Evolutionary conservation across 2,797 vertebrate genomes (phyloP).

Genomic region (Babyrousa celebensis): DNA sequence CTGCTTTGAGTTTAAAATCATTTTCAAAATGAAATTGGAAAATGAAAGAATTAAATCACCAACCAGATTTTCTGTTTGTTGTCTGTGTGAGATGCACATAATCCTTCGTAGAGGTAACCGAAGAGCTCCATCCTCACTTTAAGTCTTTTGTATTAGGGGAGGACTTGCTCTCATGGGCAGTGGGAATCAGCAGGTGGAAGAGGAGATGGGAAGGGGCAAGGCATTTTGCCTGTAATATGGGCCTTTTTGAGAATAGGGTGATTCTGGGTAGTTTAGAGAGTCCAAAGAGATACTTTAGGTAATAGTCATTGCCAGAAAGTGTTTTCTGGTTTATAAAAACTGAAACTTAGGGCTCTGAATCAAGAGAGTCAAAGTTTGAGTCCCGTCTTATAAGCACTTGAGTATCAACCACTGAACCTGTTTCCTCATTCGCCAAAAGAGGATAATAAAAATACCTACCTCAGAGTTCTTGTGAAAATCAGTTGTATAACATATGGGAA

Average conservation of each 20-base stretch:
- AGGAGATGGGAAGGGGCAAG: not conserved
- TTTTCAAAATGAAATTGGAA: conserved; percentile 71
- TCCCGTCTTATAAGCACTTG: not conserved
- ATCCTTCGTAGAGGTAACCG: conserved; percentile 38
- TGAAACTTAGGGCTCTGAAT: conserved; percentile 56
- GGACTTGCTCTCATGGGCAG: not conserved
- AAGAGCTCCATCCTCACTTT: not conserved
- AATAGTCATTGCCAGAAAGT: conserved; percentile 54
- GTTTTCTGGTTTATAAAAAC: conserved; percentile 64
- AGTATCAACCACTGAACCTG: conserved; percentile 22
- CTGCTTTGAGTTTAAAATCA: conserved; percentile 66
- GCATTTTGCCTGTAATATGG: conserved; percentile 15
- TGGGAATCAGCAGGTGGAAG: conserved; percentile 55
- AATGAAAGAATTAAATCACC: conserved; percentile 56
- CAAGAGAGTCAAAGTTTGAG: conserved; percentile 54
- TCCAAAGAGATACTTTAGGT: conserved; percentile 17
- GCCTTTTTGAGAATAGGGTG: not conserved
- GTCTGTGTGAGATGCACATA: not conserved
- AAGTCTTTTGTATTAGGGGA: not conserved
- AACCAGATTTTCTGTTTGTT: conserved; percentile 23
- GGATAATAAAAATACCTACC: conserved; percentile 24
- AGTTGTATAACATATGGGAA: conserved; percentile 49
- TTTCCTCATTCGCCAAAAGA: conserved; percentile 71
- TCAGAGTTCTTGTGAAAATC: not conserved
- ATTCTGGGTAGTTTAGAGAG: conserved; percentile 52